Percentiles rank a stretch among this genome's conserved stretches.
Conservation (phyloP, 2,113 vertebrate genomes). For the Pseudopipra pipra region DNA sequence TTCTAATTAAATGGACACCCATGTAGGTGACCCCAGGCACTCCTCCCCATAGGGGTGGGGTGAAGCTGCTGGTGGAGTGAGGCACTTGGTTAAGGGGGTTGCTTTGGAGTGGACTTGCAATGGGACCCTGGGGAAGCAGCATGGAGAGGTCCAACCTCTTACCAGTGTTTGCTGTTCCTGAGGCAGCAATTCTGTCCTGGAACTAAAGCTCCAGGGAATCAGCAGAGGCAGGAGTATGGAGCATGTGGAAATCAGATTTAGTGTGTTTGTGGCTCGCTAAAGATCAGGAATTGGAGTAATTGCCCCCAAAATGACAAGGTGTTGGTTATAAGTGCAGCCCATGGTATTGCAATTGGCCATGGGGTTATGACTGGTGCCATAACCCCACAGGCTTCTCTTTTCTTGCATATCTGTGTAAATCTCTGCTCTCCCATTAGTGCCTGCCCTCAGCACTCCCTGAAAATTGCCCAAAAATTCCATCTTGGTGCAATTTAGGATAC, state of each 20-base stretch:
- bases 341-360: background rate
- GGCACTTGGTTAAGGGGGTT: background rate
- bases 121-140: background rate
- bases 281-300: background rate
- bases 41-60: background rate
- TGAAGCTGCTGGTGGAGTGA: background rate
- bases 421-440: background rate
- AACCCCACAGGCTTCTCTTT: background rate
- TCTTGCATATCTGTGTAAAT: background rate
- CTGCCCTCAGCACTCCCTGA: background rate
- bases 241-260: background rate
- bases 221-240: background rate
- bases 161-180: background rate
- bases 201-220: background rate
- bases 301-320: background rate
- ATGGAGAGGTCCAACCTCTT: background rate
- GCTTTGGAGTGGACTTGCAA: background rate
- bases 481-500: slow-evolving; percentile 50
- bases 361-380: background rate
- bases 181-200: background rate
- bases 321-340: background rate
- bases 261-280: background rate
- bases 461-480: slow-evolving; percentile 50
- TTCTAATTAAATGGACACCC: background rate
- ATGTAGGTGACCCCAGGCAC: background rate